Evolutionary conservation across 2,797 vertebrate genomes (phyloP), one percentile per base, ranked within the genome.

Genomic region (Emys orbicularis): DNA sequence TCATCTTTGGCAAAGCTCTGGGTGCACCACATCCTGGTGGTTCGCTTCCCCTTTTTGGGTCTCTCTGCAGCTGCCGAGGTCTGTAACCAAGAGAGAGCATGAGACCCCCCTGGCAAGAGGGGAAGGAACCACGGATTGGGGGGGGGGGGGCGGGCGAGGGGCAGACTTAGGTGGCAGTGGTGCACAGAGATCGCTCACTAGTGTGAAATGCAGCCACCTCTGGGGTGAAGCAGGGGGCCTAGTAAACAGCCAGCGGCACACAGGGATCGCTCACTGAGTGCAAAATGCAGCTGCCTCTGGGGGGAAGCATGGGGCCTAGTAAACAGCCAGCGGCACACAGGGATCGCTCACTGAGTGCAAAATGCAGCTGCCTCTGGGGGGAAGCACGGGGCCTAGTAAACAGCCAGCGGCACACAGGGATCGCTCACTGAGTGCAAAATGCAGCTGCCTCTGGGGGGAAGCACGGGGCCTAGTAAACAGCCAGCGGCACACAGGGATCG

Each of bases 1-100:
- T 98, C 98, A 0, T 98, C 98, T 90, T 98, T 98, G 88, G 98
- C 98, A 1, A 98, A 98, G 94, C 98, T 98, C 94, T 98, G 98
- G 1, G 98, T 98, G 96, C 98, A 98, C 98, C 98, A 98, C 92
- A 98, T 98, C 81, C 93, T 98, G 83, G 98, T 98, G 87, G 27
- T 97, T 65, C 98, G 97, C 79, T 98, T 97, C 72, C 98, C 98
- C 11, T 98, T 98, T 95, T 98, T 98, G 4, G 98, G 98, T 82
- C 98, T 98, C 95, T 98, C 98, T 0, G 97, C 4, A 1, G 97
- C 94, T 0, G 93, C 97, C 0, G 98, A 97, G 76, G 97, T 97
- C 98, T 98, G 95, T 0, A 50, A 88, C 93, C 2, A 11, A 21
- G 34, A 87, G 83, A 53, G 12, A 2, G 54, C 74, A 53, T 29